phyloP scores from a whole-genome alignment of 2,888 invertebrate genomes.

The Vannuccia rotundouncinata region DNA sequence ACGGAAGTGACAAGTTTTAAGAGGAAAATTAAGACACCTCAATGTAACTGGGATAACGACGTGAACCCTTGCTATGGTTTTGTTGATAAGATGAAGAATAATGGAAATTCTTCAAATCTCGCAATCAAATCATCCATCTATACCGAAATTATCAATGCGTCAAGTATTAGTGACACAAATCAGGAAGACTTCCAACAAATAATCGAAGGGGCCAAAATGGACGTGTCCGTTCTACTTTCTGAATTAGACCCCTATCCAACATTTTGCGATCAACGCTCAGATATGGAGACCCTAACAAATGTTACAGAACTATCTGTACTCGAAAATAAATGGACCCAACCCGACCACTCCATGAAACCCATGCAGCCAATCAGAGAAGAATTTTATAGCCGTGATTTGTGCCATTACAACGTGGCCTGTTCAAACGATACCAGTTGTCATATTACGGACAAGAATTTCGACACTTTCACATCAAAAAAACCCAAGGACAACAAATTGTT shows the following conservation, averaged over 20 bases:
- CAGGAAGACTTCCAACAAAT: background rate
- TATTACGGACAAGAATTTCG: background rate
- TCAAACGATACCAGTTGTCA: background rate
- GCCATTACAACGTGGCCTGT: background rate
- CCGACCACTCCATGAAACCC: background rate
- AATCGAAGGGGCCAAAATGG: background rate
- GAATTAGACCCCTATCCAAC: background rate
- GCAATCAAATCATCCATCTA: background rate
- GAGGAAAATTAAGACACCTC: background rate
- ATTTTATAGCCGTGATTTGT: background rate
- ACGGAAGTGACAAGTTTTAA: background rate
- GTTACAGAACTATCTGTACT: background rate
- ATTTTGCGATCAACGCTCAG: background rate
- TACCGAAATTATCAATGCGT: background rate
- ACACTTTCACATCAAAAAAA: background rate
- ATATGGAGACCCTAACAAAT: background rate
- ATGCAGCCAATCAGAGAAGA: constrained; percentile 25
- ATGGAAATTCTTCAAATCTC: background rate
- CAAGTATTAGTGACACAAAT: background rate
- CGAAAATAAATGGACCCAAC: background rate
- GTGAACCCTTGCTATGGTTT: background rate
- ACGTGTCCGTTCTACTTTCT: background rate
- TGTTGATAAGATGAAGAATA: background rate
- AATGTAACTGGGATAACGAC: background rate
- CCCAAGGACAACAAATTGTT: too few species aligned